Evolutionary conservation across 2,888 invertebrate genomes (phyloP).

Genomic region (Coenonympha arcania): DNA sequence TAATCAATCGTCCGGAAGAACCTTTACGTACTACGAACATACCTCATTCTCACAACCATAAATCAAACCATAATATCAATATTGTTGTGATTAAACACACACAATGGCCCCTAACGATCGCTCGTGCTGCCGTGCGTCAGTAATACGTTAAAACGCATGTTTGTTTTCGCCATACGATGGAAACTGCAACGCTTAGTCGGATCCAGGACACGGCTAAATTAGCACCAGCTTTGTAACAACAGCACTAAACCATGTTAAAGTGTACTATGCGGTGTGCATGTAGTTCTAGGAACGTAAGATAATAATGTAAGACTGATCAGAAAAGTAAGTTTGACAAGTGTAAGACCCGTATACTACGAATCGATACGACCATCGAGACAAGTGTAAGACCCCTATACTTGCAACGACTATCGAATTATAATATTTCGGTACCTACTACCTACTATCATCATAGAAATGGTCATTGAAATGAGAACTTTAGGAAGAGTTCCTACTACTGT

Average conservation of each 20-base stretch:
- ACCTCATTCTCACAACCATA: background rate
- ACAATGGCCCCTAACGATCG: constrained; percentile 20
- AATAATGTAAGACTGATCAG: background rate
- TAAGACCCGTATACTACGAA: too few relatives aligned
- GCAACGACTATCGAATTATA: too few relatives aligned
- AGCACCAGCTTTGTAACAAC: constrained; percentile 4
- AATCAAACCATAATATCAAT: constrained; percentile 2
- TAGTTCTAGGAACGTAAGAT: constrained; percentile 4
- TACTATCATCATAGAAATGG: too few relatives aligned
- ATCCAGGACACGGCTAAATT: constrained; percentile 21
- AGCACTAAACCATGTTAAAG: too few relatives aligned
- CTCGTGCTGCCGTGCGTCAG: constrained; percentile 26
- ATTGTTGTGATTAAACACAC: constrained; percentile 12
- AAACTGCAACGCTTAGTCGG: constrained; percentile 11
- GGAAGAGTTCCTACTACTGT: too few relatives aligned
- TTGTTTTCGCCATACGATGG: constrained; percentile 18
- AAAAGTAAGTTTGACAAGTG: background rate
- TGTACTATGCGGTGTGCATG: background rate
- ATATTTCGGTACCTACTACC: too few relatives aligned
- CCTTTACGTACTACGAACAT: background rate
- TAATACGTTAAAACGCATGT: constrained; percentile 22
- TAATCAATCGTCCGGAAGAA: background rate
- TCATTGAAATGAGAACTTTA: too few relatives aligned
- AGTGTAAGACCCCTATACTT: too few relatives aligned
- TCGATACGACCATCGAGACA: too few relatives aligned